These are phyloP conservation scores for Apodemus agrarius DNA, from an alignment of 2,797 vertebrate genomes.

Conservation along the genomic window DNA sequence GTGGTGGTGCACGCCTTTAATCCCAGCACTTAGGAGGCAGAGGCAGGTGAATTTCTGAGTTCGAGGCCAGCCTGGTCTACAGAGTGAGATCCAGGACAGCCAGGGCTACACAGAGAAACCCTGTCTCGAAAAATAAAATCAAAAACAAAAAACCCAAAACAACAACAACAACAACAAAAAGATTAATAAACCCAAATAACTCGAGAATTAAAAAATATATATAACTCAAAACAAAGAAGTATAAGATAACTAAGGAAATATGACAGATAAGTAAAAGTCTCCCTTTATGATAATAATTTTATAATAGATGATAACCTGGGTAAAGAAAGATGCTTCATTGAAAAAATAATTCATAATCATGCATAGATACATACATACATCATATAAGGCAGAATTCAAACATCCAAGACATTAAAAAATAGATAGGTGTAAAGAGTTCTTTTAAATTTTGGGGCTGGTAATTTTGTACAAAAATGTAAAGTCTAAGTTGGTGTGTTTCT, in stretches of 20 bases:
- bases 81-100: too few relatives aligned
- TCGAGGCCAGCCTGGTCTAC: too few relatives aligned
- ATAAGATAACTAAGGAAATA: slow-evolving; percentile 2
- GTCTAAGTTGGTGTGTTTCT: neutral
- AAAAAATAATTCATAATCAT: neutral
- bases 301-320: neutral
- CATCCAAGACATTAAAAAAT: neutral
- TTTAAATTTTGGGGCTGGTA: neutral
- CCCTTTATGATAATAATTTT: neutral
- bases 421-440: neutral
- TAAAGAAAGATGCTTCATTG: neutral
- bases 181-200: neutral
- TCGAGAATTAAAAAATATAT: neutral
- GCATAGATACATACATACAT: neutral
- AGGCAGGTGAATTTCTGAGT: too few relatives aligned
- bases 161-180: too few relatives aligned
- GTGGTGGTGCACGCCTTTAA: too few relatives aligned
- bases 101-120: too few relatives aligned
- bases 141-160: too few relatives aligned
- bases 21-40: too few relatives aligned
- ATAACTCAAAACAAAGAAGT: slow-evolving; percentile 18
- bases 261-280: neutral
- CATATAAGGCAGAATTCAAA: neutral
- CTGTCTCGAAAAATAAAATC: too few relatives aligned
- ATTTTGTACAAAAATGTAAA: neutral